phyloP scores from a whole-genome alignment of 2,888 invertebrate genomes.

The Alsophila aescularia region DNA sequence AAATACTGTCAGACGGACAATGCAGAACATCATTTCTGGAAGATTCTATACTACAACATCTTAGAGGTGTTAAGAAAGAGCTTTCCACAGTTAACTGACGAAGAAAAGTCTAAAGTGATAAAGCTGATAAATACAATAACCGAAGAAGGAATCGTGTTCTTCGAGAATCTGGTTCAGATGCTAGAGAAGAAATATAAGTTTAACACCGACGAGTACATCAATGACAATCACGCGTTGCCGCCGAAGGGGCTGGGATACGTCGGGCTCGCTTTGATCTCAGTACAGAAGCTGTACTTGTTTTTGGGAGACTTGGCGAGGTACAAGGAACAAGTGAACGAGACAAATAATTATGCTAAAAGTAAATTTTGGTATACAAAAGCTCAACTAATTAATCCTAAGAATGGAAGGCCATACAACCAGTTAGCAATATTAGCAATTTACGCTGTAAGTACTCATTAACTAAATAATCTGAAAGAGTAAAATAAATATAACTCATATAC shows the following conservation, averaged over 20 bases:
- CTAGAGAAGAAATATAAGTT: constrained; percentile 91
- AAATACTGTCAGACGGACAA: constrained; percentile 95
- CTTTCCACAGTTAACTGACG: constrained; percentile 84
- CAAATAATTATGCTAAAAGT: constrained; percentile 89
- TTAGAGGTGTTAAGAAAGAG: constrained; percentile 92
- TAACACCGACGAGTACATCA: constrained; percentile 86
- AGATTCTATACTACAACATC: constrained; percentile 93
- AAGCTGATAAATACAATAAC: constrained; percentile 88
- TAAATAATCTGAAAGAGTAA: neutral
- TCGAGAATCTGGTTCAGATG: constrained; percentile 88
- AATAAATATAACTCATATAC: neutral
- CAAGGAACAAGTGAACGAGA: constrained; percentile 92
- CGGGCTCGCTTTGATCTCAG: constrained; percentile 91
- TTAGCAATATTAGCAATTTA: constrained; percentile 95
- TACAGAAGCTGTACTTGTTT: constrained; percentile 94
- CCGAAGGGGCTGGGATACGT: constrained; percentile 87
- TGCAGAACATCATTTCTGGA: constrained; percentile 96
- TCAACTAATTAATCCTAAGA: constrained; percentile 96
- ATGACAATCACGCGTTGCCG: constrained; percentile 83
- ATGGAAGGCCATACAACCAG: constrained; percentile 97
- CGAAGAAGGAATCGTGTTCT: constrained; percentile 91
- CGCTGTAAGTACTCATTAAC: constrained; percentile 85
- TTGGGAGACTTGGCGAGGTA: constrained; percentile 97
- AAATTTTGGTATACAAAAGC: constrained; percentile 96
- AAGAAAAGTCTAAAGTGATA: constrained; percentile 87